Base-by-base conservation (phyloP, 2,888 invertebrate species). In the Cinara cedri region DNA sequence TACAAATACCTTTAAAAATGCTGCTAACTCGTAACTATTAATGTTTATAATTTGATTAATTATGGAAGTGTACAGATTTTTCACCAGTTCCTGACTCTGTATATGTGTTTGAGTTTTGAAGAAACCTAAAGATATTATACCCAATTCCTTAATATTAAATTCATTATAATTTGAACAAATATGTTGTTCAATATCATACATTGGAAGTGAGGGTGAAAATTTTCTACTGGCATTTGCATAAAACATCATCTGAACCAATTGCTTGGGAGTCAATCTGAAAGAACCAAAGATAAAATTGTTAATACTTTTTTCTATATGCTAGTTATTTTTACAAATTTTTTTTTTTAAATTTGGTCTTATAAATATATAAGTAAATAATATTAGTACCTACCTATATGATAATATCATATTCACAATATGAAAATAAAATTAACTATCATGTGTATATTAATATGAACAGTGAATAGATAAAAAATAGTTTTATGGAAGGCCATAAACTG, bases 261-360 rank as follows among this genome's bases (percentile, higher is more conserved):
- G 78, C 85, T 85, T 3, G 84, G 85, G 6, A 84, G 85, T 49
- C 84, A 51, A 63, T 86, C 81, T 82, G 54, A 71, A 78, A 75
- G 34, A 6, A 34, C 6, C 34, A 6, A 34, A 34, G 6, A 34
- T 4, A 34, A 34, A 34, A 34, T 34, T 4, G 34, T 34, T 34
- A 34, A 34, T 34, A 34, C 6, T 34, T 34, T 34, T 34, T 34
- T 3, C 34, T 34, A n/a, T n/a, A n/a, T n/a, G n/a, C n/a, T 34
- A 34, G 6, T 34, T 34, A 34, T 34, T 34, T n/a, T n/a, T n/a
- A n/a, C n/a, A n/a, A n/a, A n/a, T n/a, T n/a, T n/a, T n/a, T n/a
- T n/a, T n/a, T n/a, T n/a, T n/a, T n/a, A n/a, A n/a, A n/a, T n/a
- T n/a, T n/a, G n/a, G n/a, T n/a, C n/a, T n/a, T n/a, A n/a, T n/a